Base-by-base conservation (phyloP, 1,140 invertebrate species). In the Achatina immaculata region DNA sequence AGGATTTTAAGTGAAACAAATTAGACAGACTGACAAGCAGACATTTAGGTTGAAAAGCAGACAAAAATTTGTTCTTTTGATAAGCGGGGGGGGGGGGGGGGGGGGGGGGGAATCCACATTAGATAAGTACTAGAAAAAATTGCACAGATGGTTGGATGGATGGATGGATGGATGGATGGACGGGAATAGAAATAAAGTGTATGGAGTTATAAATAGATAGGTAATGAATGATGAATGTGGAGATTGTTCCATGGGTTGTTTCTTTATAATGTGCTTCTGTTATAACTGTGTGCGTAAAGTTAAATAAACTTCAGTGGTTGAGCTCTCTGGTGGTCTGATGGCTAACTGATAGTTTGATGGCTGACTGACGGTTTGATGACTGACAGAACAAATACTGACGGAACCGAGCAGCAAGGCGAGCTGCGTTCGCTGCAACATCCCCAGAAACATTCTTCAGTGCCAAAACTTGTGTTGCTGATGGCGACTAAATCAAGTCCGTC, bases 401-500 rank as follows among this genome's bases (percentile, higher is more conserved):
- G 73, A 16, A 45, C 73, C 1, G 73, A 42, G 48, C 73, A 75
- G 73, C 73, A 75, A 2, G 73, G 73, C 19, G 73, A n/a, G 14
- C 31, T 43, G 28, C 45, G 11, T 11, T 51, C 7, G 34, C 36
- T 14, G 48, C 73, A 75, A 34, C 73, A 75, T 58, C 73, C 73
- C 73, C 73, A 75, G 45, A n/a, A 14, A 28, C 73, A 75, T 2
- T 75, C 24, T 24, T 66, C 62, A 14, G 11, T 66, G 62, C n/a
- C n/a, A 24, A 24, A 36, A n/a, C n/a, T 36, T 9, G 7, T 9
- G 62, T 28, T 36, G 9, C n/a, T 66, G n/a, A 14, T 31, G n/a
- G n/a, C 62, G 62, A 9, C 11, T 28, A 36, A 28, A n/a, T 14
- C 62, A 36, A 9, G 6, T 66, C 7, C n/a, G 34, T 66, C 6